Conservation (phyloP, 2,888 invertebrate genomes). For the Drosophila subquinaria region DNA sequence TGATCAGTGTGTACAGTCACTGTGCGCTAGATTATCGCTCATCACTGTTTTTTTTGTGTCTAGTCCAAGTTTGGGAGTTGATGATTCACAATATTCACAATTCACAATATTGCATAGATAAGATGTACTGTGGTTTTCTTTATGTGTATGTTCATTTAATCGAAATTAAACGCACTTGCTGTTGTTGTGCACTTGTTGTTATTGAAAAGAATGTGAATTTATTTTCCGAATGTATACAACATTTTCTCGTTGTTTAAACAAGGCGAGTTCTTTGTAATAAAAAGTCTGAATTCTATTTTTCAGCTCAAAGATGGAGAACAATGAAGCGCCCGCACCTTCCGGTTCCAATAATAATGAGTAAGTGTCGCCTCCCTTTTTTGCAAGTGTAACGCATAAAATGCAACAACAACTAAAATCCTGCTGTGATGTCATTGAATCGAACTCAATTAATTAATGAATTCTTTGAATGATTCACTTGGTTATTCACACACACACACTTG, state of each 20-base stretch:
- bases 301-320: constrained; percentile 68
- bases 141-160: constrained; percentile 29
- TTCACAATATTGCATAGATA: constrained; percentile 67
- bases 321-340: constrained; percentile 72
- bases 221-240: constrained; percentile 26
- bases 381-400: constrained; percentile 39
- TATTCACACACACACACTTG: background rate
- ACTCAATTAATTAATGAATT: constrained; percentile 7
- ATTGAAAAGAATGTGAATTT: constrained; percentile 23
- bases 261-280: constrained; percentile 25
- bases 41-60: constrained; percentile 44
- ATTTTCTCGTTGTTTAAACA: constrained; percentile 18
- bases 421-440: constrained; percentile 29
- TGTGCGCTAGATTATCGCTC: constrained; percentile 14
- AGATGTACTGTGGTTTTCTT: constrained; percentile 50
- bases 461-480: constrained; percentile 7
- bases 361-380: constrained; percentile 38
- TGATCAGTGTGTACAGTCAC: constrained; percentile 24
- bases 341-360: constrained; percentile 76
- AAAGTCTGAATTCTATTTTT: constrained; percentile 7
- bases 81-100: too few species aligned
- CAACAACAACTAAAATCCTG: constrained; percentile 4
- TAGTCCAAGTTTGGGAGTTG: constrained; percentile 38
- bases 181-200: constrained; percentile 8
- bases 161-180: constrained; percentile 37